Evolutionary conservation across 2,888 invertebrate genomes (phyloP), one percentile per base, ranked within the genome.

Genomic region (Liposcelis brunnea): DNA sequence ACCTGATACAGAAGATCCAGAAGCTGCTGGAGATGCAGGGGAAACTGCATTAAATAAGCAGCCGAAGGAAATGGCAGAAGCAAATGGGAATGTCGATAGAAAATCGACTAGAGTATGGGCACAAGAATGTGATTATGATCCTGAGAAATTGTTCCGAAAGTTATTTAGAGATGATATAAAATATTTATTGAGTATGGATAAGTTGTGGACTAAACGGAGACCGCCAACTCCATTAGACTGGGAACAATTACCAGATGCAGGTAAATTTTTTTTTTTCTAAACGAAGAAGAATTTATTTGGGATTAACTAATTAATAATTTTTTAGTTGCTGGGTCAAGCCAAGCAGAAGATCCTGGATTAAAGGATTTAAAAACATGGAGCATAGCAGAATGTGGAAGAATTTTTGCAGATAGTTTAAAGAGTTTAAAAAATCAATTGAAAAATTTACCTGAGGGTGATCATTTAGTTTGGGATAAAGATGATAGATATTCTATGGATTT

Each of bases 401-500:
- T 87, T 0, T 85, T 90, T 61, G 69, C 74, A 0, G 66, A 74
- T 0, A 78, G 83, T 51, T 64, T 87, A 35, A 65, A 66, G 7
- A 65, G 66, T 1, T 65, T 94, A 37, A 77, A 75, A 56, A 62
- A 64, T 37, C 69, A 71, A 2, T 64, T 81, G 48, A 52, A 55
- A 48, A 61, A 74, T 31, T 61, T 68, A 1, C 68, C 61, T 2
- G 60, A 62, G 2, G 73, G 69, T 2, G 79, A 79, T 55, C 78
- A 80, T 59, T 69, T 98, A 7, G 77, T 87, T 45, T 98, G 97
- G 97, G 97, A 98, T 62, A 98, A 98, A 67, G 98, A 98, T 62
- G 93, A 97, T 58, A 79, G 80, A 56, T 67, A 74, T 48, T 80
- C 84, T 0, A 86, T 97, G 87, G 84, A 97, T 63, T 99, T 99